Evolutionary conservation across 1,140 invertebrate species (phyloP).

Genomic region (Palaemon carinicauda): DNA sequence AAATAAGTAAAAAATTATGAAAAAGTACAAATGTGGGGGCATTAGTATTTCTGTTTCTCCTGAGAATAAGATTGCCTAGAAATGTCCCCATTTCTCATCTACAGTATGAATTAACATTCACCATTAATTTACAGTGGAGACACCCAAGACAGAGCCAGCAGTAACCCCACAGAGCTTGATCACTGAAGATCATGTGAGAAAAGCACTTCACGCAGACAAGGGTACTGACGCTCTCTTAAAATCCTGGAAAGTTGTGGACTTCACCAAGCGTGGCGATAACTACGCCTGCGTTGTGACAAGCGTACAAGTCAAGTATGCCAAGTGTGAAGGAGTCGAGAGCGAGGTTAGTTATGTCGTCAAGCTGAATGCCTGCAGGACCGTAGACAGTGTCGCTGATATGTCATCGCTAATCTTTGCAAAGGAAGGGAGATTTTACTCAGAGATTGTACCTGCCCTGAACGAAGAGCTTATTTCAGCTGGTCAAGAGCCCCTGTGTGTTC

Average conservation of each 20-base stretch:
- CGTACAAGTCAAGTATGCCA: background rate
- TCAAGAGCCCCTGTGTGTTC: background rate
- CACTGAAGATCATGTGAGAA: background rate
- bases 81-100: no score
- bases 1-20: no score
- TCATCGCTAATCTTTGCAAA: background rate
- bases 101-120: no score
- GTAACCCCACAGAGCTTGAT: background rate
- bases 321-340: background rate
- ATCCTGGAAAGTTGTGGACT: slow-evolving; percentile 13
- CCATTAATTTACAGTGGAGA: background rate
- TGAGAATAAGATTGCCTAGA: no score
- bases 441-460: slow-evolving; percentile 16
- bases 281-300: slow-evolving; percentile 42
- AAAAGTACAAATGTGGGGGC: no score
- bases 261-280: slow-evolving; percentile 43
- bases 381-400: background rate
- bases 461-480: background rate
- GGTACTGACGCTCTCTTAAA: background rate
- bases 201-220: slow-evolving; percentile 23
- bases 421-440: slow-evolving; percentile 12
- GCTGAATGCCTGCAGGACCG: background rate
- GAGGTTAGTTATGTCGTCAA: background rate
- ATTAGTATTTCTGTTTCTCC: no score
- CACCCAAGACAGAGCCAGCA: background rate